Evolutionary conservation across 2,797 vertebrate species (phyloP).

Genomic region (Mormyrops attenuatus): DNA sequence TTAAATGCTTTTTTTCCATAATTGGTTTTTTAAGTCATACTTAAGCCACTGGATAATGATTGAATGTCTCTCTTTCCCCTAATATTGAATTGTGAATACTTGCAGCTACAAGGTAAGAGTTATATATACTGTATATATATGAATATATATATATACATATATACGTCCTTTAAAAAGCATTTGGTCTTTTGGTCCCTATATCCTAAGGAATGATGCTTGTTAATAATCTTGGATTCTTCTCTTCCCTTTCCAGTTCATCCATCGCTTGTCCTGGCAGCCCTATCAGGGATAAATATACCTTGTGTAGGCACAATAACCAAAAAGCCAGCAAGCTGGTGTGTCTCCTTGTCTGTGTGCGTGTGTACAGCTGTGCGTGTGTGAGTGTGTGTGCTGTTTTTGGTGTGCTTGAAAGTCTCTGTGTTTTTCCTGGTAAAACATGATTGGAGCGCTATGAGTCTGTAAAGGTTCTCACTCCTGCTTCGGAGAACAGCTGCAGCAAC

Average conservation of each 20-base stretch:
- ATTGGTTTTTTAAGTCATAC: conserved; percentile 58
- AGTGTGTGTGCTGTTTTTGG: conserved; percentile 27
- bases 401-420: conserved; percentile 52
- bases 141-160: conserved; percentile 42
- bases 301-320: conserved; percentile 80
- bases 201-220: conserved; percentile 99
- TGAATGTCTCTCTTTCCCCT: conserved; percentile 60
- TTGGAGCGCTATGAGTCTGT: conserved; percentile 76
- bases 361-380: conserved; percentile 39
- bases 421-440: conserved; percentile 61
- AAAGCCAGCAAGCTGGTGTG: conserved; percentile 80
- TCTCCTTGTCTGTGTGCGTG: conserved; percentile 48
- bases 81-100: conserved; percentile 69
- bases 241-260: conserved; percentile 56
- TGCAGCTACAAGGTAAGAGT: conserved; percentile 75
- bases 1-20: conserved; percentile 36
- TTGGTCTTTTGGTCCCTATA: conserved; percentile 99
- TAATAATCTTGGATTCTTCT: conserved; percentile 82
- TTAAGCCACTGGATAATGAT: conserved; percentile 72
- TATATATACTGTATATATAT: conserved; percentile 48
- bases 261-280: conserved; percentile 62
- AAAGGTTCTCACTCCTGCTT: conserved; percentile 63
- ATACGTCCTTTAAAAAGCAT: conserved; percentile 88
- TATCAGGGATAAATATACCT: conserved; percentile 64
- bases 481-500: conserved; percentile 78